Evolutionary conservation across 2,888 invertebrate species (phyloP).

Genomic region (Dolomedes plantarius): DNA sequence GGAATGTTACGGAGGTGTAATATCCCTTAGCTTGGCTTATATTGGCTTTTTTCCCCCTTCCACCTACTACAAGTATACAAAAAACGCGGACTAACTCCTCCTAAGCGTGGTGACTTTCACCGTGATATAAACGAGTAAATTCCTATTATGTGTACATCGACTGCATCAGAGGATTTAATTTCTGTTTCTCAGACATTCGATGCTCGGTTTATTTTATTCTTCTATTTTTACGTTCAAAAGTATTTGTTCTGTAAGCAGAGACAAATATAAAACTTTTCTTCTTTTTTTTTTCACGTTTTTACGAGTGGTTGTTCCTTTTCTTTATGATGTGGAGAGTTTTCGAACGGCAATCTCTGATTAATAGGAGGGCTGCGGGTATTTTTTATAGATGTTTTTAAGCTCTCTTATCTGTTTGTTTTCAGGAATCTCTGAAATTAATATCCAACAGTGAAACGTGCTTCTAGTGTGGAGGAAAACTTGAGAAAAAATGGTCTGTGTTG

Average conservation of each 20-base stretch:
- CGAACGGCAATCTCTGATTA: neutral
- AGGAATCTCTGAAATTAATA: neutral
- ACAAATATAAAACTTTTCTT: neutral
- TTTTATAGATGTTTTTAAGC: neutral
- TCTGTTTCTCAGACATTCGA: neutral
- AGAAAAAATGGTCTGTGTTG: neutral
- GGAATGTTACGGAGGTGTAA: conserved; percentile 17
- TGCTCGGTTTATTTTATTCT: no score
- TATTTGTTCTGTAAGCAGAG: neutral
- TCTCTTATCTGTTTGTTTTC: neutral
- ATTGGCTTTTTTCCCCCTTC: neutral
- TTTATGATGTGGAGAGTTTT: neutral
- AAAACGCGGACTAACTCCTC: neutral
- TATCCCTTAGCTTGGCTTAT: neutral
- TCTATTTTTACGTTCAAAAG: no score
- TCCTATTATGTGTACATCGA: neutral
- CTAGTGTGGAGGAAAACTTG: neutral
- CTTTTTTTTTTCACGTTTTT: neutral
- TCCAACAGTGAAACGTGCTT: neutral
- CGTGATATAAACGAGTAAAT: neutral
- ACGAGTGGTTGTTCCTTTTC: no score
- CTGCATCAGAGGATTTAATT: neutral
- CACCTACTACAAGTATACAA: neutral
- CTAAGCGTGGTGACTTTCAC: neutral
- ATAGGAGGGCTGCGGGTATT: neutral